Conservation (phyloP, 2,888 invertebrate genomes). For the Rhagonycha fulva region DNA sequence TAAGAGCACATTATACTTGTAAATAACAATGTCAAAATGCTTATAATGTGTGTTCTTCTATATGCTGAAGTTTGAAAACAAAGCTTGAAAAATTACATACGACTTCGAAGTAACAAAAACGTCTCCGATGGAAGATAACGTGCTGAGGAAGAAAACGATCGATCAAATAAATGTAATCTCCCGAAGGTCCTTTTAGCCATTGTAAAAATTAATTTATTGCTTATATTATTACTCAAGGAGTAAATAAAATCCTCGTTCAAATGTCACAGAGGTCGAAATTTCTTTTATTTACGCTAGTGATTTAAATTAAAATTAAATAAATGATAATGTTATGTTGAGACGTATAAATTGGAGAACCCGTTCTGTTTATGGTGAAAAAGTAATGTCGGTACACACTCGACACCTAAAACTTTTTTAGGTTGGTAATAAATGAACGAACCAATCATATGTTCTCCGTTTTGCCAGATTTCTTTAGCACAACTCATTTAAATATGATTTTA, state of each 20-base stretch:
- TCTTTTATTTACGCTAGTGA: not conserved
- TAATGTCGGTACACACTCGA: no score
- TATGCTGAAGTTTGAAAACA: not conserved
- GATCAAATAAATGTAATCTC: not conserved
- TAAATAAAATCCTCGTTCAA: not conserved
- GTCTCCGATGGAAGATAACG: not conserved
- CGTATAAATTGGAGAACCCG: no score
- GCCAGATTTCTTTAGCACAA: no score
- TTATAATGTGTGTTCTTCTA: not conserved
- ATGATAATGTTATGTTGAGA: not conserved
- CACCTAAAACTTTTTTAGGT: no score
- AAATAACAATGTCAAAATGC: conserved; percentile 4
- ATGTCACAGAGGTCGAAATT: not conserved
- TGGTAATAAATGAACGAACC: no score
- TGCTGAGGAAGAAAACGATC: not conserved
- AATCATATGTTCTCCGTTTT: no score
- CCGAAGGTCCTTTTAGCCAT: not conserved
- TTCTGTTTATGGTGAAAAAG: no score
- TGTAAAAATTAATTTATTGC: not conserved
- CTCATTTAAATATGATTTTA: no score
- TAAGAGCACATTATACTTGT: conserved; percentile 10
- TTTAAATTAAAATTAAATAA: not conserved
- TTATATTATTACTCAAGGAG: not conserved
- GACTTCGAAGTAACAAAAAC: not conserved
- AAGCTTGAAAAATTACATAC: not conserved